Evolutionary conservation across 2,888 invertebrate genomes (phyloP).

Genomic region (Cerastis rubricosa): DNA sequence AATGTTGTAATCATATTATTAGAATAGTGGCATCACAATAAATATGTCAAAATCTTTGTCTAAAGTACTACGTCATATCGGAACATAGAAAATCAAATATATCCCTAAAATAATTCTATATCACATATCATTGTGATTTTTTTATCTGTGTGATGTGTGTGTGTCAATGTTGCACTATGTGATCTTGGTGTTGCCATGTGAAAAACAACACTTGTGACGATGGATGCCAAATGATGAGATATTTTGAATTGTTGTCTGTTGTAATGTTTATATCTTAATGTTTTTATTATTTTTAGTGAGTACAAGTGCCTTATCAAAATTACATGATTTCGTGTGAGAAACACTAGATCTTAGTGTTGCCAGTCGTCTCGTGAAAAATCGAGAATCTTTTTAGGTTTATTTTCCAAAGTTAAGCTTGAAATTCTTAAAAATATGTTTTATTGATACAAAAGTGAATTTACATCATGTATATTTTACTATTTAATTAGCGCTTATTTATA

Average conservation of each 20-base stretch:
- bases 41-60: slow-evolving; percentile 55
- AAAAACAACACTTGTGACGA: slow-evolving; percentile 73
- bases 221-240: slow-evolving; percentile 83
- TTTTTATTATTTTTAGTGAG: slow-evolving; percentile 68
- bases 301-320: slow-evolving; percentile 74
- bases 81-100: slow-evolving; percentile 36
- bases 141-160: slow-evolving; percentile 51
- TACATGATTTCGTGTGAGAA: slow-evolving; percentile 55
- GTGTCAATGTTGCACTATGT: slow-evolving; percentile 67
- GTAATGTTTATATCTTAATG: slow-evolving; percentile 70
- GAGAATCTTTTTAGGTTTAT: background rate
- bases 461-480: slow-evolving; percentile 4
- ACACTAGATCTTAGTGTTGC: slow-evolving; percentile 61
- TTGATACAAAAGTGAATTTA: background rate
- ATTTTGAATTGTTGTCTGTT: slow-evolving; percentile 78
- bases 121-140: slow-evolving; percentile 68
- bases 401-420: background rate
- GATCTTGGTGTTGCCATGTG: slow-evolving; percentile 81
- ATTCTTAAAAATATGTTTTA: background rate
- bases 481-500: background rate
- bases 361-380: slow-evolving; percentile 31
- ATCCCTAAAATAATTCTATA: slow-evolving; percentile 46
- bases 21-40: slow-evolving; percentile 63
- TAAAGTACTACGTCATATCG: slow-evolving; percentile 53
- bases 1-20: slow-evolving; percentile 56